Conservation (phyloP, 2,888 invertebrate genomes). For the Hetaerina titia region DNA sequence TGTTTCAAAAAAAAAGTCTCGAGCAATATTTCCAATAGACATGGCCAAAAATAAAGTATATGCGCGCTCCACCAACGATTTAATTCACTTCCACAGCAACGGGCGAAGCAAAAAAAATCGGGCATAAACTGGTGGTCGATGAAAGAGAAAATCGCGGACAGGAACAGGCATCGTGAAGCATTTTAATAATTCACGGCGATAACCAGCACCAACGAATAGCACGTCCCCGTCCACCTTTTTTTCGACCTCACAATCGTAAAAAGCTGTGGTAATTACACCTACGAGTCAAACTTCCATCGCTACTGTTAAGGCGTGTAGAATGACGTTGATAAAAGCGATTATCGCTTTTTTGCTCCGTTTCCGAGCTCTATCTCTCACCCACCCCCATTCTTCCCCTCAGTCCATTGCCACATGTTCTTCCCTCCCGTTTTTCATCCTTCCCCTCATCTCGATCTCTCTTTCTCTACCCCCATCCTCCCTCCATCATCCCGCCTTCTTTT, state of each 20-base stretch:
- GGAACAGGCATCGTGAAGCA: neutral
- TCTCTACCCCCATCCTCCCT: neutral
- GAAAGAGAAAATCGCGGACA: neutral
- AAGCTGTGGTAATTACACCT: neutral
- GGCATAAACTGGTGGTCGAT: neutral
- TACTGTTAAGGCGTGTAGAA: constrained; percentile 39
- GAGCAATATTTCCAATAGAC: too few species aligned
- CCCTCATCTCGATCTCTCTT: constrained; percentile 2
- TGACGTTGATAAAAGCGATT: constrained; percentile 23
- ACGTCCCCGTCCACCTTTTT: neutral
- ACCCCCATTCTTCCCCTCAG: neutral
- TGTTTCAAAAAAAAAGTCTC: too few species aligned
- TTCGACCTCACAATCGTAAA: neutral
- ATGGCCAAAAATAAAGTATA: neutral
- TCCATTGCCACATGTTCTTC: neutral
- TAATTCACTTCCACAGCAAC: neutral
- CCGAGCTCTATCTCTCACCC: neutral
- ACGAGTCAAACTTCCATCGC: constrained; percentile 52
- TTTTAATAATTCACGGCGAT: neutral
- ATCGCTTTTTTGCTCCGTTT: neutral
- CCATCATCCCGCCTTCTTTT: neutral
- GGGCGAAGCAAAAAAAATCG: neutral
- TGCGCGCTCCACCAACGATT: neutral
- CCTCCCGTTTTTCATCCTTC: constrained; percentile 18
- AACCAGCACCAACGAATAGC: neutral